These are phyloP conservation scores for Passer domesticus DNA, from an alignment of 2,113 vertebrate species.

Conservation along the genomic window DNA sequence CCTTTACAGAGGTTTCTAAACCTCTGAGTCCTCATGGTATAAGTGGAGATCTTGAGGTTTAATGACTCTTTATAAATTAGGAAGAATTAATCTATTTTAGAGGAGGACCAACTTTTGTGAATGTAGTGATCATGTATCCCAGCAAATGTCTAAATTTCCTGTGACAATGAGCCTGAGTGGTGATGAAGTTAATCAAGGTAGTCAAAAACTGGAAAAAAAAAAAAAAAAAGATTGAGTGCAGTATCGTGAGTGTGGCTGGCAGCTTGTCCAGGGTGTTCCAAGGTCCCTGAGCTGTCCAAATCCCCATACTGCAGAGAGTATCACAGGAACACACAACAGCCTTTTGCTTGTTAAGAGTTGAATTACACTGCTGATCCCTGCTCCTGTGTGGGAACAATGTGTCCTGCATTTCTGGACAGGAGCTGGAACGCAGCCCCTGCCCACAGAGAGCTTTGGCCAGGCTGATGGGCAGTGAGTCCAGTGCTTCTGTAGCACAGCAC, in stretches of 20 bases:
- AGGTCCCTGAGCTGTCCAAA: background rate
- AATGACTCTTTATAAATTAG: background rate
- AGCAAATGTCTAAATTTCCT: background rate
- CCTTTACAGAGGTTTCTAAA: background rate
- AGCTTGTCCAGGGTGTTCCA: fast-evolving
- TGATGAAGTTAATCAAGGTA: background rate
- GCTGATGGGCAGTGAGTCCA: fast-evolving
- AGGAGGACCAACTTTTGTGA: background rate
- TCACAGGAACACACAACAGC: background rate
- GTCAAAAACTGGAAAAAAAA: background rate
- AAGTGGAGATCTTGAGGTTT: background rate
- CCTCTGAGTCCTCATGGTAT: background rate
- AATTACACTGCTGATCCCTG: background rate
- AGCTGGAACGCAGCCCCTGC: background rate
- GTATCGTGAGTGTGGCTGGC: background rate
- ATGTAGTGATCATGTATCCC: background rate
- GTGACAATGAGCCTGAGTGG: background rate
- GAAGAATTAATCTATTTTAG: background rate
- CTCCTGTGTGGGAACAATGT: background rate
- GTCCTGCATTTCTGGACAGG: background rate
- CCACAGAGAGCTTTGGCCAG: background rate
- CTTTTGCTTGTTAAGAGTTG: background rate
- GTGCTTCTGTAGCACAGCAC: background rate
- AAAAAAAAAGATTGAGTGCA: no score
- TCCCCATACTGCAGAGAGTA: background rate